phyloP scores from a whole-genome alignment of 2,888 invertebrate species.

The Drosophila ustulata region DNA sequence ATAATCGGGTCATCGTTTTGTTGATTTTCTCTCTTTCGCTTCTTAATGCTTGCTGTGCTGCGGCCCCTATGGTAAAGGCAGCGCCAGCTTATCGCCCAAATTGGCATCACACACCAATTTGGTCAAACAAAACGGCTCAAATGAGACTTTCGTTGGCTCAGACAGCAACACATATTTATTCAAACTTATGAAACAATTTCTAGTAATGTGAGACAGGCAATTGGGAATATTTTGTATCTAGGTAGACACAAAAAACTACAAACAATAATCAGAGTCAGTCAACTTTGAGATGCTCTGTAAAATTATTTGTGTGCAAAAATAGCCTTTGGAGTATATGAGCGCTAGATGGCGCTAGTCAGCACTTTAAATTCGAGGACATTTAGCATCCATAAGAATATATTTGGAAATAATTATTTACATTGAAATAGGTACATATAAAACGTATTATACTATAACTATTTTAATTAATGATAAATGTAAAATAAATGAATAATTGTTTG shows the following conservation, averaged over 20 bases:
- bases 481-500: too few relatives aligned
- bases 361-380: too few relatives aligned
- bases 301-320: not conserved
- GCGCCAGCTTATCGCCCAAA: constrained; percentile 32
- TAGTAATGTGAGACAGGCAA: not conserved
- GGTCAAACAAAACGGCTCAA: constrained; percentile 49
- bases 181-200: not conserved
- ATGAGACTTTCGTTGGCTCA: constrained; percentile 41
- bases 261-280: not conserved
- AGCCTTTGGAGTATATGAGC: not conserved
- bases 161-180: constrained; percentile 1
- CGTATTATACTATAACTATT: too few relatives aligned
- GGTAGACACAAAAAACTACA: not conserved
- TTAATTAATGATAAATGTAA: too few relatives aligned
- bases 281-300: not conserved
- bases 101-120: constrained; percentile 47
- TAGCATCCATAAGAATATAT: too few relatives aligned
- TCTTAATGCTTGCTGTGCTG: constrained; percentile 9
- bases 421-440: too few relatives aligned
- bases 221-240: not conserved
- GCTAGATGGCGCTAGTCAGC: not conserved
- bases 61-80: constrained; percentile 3
- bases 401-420: too few relatives aligned
- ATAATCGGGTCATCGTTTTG: constrained; percentile 60
- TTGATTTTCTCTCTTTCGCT: constrained; percentile 46